Conservation (phyloP, 2,113 vertebrate species). For the Phaethon lepturus region DNA sequence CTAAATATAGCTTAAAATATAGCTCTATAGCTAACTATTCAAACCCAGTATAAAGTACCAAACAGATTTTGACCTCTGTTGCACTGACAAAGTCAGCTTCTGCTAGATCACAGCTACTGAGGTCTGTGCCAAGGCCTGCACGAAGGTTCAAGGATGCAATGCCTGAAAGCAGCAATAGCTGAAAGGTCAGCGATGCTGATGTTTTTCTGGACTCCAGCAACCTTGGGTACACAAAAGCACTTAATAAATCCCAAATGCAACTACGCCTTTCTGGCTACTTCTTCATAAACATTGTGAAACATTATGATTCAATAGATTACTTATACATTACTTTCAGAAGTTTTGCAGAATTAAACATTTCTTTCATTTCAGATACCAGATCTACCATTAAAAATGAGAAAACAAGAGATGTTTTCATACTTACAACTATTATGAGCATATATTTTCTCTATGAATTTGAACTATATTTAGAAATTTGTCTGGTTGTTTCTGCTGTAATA, state of each 20-base stretch:
- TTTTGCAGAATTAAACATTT: neutral
- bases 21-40: neutral
- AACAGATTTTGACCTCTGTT: neutral
- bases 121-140: neutral
- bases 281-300: neutral
- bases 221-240: neutral
- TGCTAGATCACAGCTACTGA: neutral
- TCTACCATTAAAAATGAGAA: neutral
- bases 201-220: neutral
- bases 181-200: accelerated
- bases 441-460: neutral
- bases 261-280: neutral
- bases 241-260: neutral
- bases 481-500: neutral
- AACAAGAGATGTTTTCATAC: accelerated
- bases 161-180: neutral
- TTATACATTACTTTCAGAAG: neutral
- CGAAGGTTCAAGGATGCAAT: neutral
- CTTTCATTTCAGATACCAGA: neutral
- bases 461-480: neutral
- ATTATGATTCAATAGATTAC: neutral
- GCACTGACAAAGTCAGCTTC: neutral
- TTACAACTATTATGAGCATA: accelerated
- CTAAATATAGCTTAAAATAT: neutral
- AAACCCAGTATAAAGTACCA: neutral